Conservation (phyloP, 2,797 vertebrate genomes). For the Muraenolepis orangiensis region DNA sequence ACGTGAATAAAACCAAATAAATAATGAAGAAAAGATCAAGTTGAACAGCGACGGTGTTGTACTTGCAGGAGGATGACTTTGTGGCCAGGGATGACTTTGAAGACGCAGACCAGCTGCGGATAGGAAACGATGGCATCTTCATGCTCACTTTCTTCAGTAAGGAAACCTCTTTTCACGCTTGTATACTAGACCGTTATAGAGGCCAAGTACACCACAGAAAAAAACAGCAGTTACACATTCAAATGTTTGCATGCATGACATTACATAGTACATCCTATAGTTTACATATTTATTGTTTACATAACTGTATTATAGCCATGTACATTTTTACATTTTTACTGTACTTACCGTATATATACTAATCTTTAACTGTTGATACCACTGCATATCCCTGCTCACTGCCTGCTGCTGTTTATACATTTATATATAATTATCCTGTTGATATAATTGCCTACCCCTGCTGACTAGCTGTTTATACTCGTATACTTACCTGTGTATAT, state of each 20-base stretch:
- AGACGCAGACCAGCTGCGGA: conserved; percentile 94
- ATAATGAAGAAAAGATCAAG: neutral
- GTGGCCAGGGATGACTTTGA: conserved; percentile 92
- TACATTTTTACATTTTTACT: no score
- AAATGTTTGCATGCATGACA: neutral
- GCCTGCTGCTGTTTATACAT: no score
- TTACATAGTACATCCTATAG: no score
- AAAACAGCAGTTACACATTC: neutral
- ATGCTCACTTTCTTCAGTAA: conserved; percentile 99
- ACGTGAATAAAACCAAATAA: neutral
- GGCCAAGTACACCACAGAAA: neutral
- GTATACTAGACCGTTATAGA: neutral
- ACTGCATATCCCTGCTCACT: no score
- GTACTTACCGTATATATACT: no score
- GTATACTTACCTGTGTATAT: no score
- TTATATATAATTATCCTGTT: no score
- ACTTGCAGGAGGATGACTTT: conserved; percentile 89
- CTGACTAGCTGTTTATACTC: no score
- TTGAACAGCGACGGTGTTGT: neutral
- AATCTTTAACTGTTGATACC: no score
- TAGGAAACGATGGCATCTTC: conserved; percentile 98
- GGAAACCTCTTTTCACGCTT: conserved; percentile 40
- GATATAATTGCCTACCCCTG: no score
- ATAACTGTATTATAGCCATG: no score
- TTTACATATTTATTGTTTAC: no score